Base-by-base conservation (phyloP, 2,888 invertebrate species). In the Sarcophaga carnaria region DNA sequence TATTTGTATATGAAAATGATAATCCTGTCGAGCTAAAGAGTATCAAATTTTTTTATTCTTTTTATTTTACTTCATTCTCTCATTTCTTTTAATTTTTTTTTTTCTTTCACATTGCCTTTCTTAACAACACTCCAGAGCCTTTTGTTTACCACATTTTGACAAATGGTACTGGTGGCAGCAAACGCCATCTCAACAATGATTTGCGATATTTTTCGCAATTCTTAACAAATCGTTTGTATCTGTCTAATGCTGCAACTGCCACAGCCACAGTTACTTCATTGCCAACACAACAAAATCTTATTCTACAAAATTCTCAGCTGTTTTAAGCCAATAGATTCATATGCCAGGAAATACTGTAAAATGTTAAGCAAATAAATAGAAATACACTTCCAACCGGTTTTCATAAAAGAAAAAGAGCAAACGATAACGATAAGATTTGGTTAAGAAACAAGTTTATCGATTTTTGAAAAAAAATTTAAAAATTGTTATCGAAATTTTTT, bases 131-230 rank as follows among this genome's bases (percentile, higher is more conserved):
- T 83, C 69, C 60, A 75, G 86, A 81, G 83, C 74, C 83, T 86
- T 81, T 86, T 84, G 84, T 82, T 88, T 85, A 75, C 12, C 80
- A 84, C 64, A 84, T 72, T 88, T 88, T 88, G 88, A 88, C 88
- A 88, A 88, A 88, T 88, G 88, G 86, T 88, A 83, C 86, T 88
- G 86, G 88, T 83, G 83, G 85, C 86, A 88, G 83, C 86, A 88
- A 78, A 70, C 75, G 78, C 69, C 82, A 76, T 14, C 80, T 75
- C 82, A 88, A 86, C 84, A 88, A 88, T 88, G 88, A 88, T 88
- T 88, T 81, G 87, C 54, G 84, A 87, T 82, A 81, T 86, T 84
- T 80, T 80, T 54, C 71, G 72, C 77, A 75, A 27, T 78, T 74
- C 37, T 69, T 75, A 54, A 47, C 66, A 71, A 54, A 78, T 64